Percentiles rank a stretch among this genome's conserved stretches.
These are phyloP conservation scores for Dolichopus griseipennis DNA, from an alignment of 2,888 invertebrate species.

Conservation along the genomic window DNA sequence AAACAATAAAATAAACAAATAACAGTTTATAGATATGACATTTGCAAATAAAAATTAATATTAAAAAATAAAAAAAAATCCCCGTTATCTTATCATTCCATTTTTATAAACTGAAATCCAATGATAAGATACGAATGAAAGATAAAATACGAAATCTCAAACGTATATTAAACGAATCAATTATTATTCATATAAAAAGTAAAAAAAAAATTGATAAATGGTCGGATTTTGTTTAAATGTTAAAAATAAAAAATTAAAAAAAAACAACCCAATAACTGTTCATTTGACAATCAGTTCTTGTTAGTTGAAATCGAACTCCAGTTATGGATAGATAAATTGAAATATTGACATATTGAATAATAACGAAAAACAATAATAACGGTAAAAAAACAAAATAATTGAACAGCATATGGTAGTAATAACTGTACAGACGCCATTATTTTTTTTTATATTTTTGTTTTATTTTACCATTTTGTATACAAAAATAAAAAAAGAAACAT, in stretches of 20 bases:
- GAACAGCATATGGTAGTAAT: background rate
- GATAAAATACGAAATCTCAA: too few species aligned
- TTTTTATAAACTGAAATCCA: too few species aligned
- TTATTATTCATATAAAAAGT: too few species aligned
- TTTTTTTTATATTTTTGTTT: background rate
- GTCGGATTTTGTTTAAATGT: background rate
- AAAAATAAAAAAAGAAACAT: background rate
- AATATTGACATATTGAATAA: background rate
- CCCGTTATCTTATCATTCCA: too few species aligned
- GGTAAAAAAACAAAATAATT: background rate
- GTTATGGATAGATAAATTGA: background rate
- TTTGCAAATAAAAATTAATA: too few species aligned
- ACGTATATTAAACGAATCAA: too few species aligned
- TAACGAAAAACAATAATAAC: background rate
- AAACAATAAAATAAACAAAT: too few species aligned
- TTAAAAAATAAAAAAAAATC: too few species aligned
- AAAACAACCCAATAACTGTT: too few species aligned
- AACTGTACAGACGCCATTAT: background rate
- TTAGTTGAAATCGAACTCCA: background rate
- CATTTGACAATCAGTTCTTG: background rate
- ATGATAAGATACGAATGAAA: background rate
- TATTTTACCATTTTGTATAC: background rate
- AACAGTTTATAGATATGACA: too few species aligned
- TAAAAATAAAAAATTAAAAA: too few species aligned
- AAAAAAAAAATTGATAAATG: too few species aligned